These are phyloP conservation scores for Copsychus sechellarum DNA, from an alignment of 2,113 vertebrate genomes.

Conservation along the genomic window DNA sequence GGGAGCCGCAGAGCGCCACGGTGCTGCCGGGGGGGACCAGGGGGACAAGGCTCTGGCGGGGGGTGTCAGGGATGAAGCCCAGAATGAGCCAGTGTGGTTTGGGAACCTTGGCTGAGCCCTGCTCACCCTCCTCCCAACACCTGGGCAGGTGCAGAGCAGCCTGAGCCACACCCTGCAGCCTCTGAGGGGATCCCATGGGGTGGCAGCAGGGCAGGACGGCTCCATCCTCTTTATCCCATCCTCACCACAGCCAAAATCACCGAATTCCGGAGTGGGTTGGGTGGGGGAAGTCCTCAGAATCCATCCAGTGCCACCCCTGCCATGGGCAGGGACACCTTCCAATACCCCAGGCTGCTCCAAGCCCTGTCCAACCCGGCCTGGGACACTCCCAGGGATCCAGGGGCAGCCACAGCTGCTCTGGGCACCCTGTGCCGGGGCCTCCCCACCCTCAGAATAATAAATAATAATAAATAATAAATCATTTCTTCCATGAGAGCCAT, in stretches of 20 bases:
- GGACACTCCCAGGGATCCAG: background rate
- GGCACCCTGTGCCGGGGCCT: background rate
- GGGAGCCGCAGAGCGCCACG: background rate
- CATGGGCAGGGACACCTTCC: background rate
- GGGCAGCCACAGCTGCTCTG: background rate
- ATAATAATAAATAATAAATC: background rate
- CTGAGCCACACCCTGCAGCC: background rate
- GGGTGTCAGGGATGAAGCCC: background rate
- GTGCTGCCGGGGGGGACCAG: background rate
- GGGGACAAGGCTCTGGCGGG: background rate
- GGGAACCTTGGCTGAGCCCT: background rate
- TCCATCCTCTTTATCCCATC: background rate
- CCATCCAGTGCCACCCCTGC: too few species aligned
- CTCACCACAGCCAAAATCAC: background rate
- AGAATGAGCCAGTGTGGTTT: accelerated
- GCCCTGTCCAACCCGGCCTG: accelerated
- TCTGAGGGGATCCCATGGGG: accelerated
- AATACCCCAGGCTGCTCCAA: accelerated
- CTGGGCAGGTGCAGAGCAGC: background rate
- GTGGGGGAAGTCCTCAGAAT: too few species aligned
- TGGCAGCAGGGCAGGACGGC: accelerated
- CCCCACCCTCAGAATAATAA: background rate
- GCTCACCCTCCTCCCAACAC: accelerated
- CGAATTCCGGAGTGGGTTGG: background rate
- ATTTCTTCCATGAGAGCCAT: background rate